These are phyloP conservation scores for Aphidius ervi DNA, from an alignment of 1,140 invertebrate species.

Conservation along the genomic window DNA sequence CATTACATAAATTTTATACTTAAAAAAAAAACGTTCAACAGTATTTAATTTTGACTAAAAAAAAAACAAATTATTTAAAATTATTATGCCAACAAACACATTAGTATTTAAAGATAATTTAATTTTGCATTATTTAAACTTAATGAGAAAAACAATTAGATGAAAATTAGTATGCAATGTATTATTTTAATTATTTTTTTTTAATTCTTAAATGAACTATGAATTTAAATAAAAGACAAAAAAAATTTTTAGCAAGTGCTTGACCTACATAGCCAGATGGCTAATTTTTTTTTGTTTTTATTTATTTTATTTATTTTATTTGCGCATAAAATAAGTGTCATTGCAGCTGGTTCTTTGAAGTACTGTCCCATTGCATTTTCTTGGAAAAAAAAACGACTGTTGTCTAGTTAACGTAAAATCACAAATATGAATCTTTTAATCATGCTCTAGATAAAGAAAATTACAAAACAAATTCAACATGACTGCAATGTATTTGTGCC, in stretches of 20 bases:
- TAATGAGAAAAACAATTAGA: too few relatives aligned
- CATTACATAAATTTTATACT: too few relatives aligned
- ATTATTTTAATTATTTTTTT: too few relatives aligned
- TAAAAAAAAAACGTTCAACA: too few relatives aligned
- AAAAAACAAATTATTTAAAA: too few relatives aligned
- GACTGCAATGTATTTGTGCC: conserved; percentile 22
- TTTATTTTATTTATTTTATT: too few relatives aligned
- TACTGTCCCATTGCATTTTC: conserved; percentile 1
- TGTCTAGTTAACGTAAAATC: background rate
- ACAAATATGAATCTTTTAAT: background rate
- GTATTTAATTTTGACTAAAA: too few relatives aligned
- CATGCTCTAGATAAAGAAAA: conserved; percentile 10
- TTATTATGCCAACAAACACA: too few relatives aligned
- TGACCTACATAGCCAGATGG: conserved; percentile 15
- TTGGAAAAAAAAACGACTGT: background rate
- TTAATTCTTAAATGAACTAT: too few relatives aligned
- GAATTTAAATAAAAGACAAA: background rate
- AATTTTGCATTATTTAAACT: too few relatives aligned
- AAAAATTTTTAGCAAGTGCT: conserved; percentile 8
- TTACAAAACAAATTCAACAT: conserved; percentile 18
- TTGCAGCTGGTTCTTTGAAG: conserved; percentile 11
- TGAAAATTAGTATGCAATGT: too few relatives aligned
- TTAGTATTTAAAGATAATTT: too few relatives aligned
- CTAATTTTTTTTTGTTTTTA: conserved; percentile 1
- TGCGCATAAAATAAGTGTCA: conserved; percentile 7